Evolutionary conservation across 2,113 vertebrate species (phyloP).

Genomic region (Acrocephalus kingi): DNA sequence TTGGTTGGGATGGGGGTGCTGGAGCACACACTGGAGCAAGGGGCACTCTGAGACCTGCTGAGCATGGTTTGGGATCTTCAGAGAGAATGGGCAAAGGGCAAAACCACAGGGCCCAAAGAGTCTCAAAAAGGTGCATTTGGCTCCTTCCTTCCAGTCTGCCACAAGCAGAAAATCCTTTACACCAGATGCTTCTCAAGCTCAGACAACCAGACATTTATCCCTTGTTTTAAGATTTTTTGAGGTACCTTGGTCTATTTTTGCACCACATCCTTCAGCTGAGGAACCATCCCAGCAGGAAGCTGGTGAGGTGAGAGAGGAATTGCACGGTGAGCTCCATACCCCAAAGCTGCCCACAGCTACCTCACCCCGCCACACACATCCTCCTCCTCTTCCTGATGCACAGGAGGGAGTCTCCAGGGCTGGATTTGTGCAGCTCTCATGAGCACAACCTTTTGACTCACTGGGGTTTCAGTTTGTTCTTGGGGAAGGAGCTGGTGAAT

Average conservation of each 20-base stretch:
- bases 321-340: rapidly evolving
- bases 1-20: background rate
- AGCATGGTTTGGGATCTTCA: background rate
- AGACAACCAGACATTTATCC: background rate
- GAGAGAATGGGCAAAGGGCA: background rate
- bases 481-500: background rate
- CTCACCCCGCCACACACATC: background rate
- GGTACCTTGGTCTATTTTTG: background rate
- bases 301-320: background rate
- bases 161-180: background rate
- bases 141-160: background rate
- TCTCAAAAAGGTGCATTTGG: background rate
- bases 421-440: background rate
- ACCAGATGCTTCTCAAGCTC: background rate
- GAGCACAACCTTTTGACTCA: background rate
- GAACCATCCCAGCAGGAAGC: background rate
- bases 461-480: background rate
- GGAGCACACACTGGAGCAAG: background rate
- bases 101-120: background rate
- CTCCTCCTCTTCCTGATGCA: background rate
- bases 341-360: background rate
- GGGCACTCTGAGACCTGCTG: background rate
- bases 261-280: background rate
- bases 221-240: background rate
- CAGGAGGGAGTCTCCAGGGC: background rate